Evolutionary conservation across 1,140 invertebrate genomes (phyloP).

Genomic region (Plutomurus gul): DNA sequence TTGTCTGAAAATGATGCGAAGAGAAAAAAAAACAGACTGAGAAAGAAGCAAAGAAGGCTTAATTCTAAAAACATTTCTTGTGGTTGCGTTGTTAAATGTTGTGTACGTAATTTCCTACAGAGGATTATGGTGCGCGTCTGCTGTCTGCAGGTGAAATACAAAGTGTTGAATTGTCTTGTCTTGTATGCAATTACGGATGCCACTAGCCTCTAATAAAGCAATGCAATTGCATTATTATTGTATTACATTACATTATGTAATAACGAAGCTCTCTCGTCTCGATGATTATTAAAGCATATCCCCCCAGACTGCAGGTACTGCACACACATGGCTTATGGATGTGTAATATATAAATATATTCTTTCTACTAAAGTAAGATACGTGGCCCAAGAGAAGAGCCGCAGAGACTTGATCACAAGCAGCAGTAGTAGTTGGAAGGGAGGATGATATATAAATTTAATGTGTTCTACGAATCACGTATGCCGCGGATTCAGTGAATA

Average conservation of each 20-base stretch:
- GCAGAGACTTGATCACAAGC: no score
- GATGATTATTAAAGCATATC: no score
- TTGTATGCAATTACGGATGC: constrained; percentile 36
- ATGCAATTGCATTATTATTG: constrained; percentile 25
- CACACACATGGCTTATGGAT: no score
- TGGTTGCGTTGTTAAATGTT: neutral
- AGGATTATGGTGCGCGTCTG: neutral
- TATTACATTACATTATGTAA: constrained; percentile 24
- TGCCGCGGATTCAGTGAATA: neutral
- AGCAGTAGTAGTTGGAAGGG: neutral
- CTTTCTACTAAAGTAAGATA: no score
- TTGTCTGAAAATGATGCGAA: no score
- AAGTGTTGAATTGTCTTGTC: constrained; percentile 39
- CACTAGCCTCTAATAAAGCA: constrained; percentile 39
- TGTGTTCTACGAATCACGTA: neutral
- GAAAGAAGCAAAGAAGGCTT: no score
- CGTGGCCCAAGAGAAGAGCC: no score
- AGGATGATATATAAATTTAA: neutral
- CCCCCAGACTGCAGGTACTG: no score
- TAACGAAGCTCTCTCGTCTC: constrained; percentile 4
- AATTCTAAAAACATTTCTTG: neutral
- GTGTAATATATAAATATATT: no score
- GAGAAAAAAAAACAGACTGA: no score
- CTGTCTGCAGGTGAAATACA: constrained; percentile 28
- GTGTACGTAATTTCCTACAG: neutral